Evolutionary conservation across 2,113 vertebrate species (phyloP), one percentile per base, ranked within the genome.

Genomic region (Pseudopipra pipra): DNA sequence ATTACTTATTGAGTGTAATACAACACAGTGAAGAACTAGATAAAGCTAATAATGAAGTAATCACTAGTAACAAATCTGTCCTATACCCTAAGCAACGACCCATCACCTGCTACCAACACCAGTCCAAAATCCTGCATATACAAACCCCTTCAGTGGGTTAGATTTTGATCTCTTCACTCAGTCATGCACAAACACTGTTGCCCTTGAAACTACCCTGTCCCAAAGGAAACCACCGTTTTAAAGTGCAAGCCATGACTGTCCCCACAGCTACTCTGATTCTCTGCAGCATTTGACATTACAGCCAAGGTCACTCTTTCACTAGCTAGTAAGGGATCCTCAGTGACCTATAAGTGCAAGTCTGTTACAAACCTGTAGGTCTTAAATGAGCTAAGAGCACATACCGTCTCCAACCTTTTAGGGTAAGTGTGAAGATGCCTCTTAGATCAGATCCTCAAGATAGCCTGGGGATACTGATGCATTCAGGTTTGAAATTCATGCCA

Each of bases 391-490:
- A 84, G 72, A 95, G 95, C 76, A 96, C 95, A 85, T 84, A 90
- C 54, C 0, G 49, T 92, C 79, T 96, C 73, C 85, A 92, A 2
- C 93, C 92, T 94, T 96, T 90, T 95, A 95, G 88, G 90, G 96
- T 71, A 92, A 92, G 93, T 89, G 92, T 82, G 80, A 96, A 96
- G 76, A 81, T 90, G 83, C 73, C 93, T 96, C 93, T 96, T 88
- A 95, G 95, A 95, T 97, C 96, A 97, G 90, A 92, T 94, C 86
- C 95, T 96, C 56, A 93, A 95, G 93, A 96, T 96, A 97, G 93
- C 92, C 93, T 76, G 49, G 20, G 56, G 83, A 68, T 71, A 90
- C 70, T 54, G 72, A 85, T 90, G 90, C 70, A 75, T 82, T 90
- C 61, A 70, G 80, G 28, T 92, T 84, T 93, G 83, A 81, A 90